Evolutionary conservation across 2,113 vertebrate species (phyloP).

Genomic region (Xiphophorus couchianus): DNA sequence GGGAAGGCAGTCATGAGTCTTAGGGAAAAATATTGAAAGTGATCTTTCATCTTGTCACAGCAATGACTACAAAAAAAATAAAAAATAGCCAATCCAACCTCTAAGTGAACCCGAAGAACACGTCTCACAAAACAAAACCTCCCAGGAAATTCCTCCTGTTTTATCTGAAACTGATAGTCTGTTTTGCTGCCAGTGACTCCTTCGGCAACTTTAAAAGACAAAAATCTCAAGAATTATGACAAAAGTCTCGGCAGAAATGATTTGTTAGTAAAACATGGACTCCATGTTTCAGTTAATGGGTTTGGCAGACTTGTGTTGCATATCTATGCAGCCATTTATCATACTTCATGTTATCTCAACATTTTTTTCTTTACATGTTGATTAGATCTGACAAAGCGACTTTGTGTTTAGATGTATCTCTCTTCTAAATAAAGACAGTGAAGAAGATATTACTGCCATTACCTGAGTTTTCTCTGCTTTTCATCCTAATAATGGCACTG

Average conservation of each 20-base stretch:
- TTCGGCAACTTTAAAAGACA: conserved; percentile 19
- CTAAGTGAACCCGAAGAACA: conserved; percentile 13
- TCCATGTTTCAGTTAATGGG: conserved; percentile 20
- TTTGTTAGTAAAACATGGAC: conserved; percentile 19
- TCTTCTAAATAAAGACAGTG: no score
- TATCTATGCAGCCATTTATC: conserved; percentile 4
- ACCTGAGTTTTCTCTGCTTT: no score
- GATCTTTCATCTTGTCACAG: conserved; percentile 23
- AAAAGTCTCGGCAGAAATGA: conserved; percentile 35
- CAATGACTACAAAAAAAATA: conserved; percentile 13
- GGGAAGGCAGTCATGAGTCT: conserved; percentile 33
- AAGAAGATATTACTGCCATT: no score
- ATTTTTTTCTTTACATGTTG: no score
- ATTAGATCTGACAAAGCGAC: no score
- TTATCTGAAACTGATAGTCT: conserved; percentile 54
- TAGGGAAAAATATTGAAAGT: conserved; percentile 10
- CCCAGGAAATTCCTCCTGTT: conserved; percentile 41
- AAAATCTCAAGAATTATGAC: conserved; percentile 12
- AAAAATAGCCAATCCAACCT: conserved; percentile 19
- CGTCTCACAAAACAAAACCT: conserved; percentile 28
- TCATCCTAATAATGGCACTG: no score
- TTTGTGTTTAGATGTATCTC: no score
- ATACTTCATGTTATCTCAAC: no score
- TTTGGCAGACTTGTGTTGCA: not conserved
- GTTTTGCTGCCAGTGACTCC: conserved; percentile 47